Evolutionary conservation across 1,140 invertebrate genomes (phyloP).

Genomic region (Orius laevigatus): DNA sequence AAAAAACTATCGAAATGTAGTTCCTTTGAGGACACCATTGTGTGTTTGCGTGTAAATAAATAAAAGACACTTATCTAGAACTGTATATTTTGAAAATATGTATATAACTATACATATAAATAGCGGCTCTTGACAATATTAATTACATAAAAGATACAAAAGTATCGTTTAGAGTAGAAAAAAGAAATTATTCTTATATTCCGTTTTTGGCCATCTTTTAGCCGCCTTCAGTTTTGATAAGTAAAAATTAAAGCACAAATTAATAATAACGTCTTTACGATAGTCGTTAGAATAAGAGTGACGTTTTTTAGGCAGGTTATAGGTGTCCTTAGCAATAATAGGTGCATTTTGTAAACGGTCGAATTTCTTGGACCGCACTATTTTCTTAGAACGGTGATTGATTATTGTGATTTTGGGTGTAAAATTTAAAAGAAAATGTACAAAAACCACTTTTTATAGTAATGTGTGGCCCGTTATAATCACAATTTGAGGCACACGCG

Average conservation of each 20-base stretch:
- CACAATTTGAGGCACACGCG: too few relatives aligned
- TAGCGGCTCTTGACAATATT: too few relatives aligned
- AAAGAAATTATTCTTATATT: not conserved
- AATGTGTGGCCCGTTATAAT: too few relatives aligned
- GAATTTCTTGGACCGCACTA: constrained; percentile 4
- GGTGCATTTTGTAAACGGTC: not conserved
- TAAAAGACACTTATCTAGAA: too few relatives aligned
- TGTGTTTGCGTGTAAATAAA: too few relatives aligned
- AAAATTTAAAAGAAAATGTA: not conserved
- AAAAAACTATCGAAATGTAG: too few relatives aligned
- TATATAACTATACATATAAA: too few relatives aligned
- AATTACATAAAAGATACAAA: too few relatives aligned
- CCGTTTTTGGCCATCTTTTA: not conserved
- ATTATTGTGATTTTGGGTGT: constrained; percentile 1
- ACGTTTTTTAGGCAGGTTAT: constrained; percentile 3
- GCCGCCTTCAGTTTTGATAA: not conserved
- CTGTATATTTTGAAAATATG: too few relatives aligned
- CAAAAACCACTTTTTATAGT: too few relatives aligned
- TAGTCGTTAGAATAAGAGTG: not conserved
- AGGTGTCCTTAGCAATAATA: too few relatives aligned
- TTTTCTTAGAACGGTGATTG: not conserved
- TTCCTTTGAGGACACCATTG: too few relatives aligned
- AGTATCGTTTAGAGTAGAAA: not conserved
- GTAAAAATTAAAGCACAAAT: not conserved
- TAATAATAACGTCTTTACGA: not conserved